Percentiles rank a stretch among this genome's conserved stretches.
Conservation (phyloP, 2,113 vertebrate species). For the Sakesphorus luctuosus region DNA sequence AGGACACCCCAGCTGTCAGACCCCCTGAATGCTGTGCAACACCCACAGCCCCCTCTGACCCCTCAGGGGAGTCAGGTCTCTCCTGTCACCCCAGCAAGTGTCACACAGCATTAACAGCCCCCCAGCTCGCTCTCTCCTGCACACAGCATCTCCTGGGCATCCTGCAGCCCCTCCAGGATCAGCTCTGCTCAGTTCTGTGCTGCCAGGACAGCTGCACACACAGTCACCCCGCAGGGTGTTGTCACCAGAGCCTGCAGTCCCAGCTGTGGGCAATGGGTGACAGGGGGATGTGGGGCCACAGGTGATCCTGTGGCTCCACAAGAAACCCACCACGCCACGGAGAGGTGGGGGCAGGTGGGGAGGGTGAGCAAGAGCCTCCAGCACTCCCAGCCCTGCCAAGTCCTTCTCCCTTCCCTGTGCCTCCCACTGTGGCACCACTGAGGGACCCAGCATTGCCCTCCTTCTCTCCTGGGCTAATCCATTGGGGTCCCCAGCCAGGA, state of each 20-base stretch:
- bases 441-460: neutral
- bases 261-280: rapidly evolving
- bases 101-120: rapidly evolving
- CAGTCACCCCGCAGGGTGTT: rapidly evolving
- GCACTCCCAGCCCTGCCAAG: rapidly evolving
- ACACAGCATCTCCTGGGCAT: rapidly evolving
- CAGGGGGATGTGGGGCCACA: neutral
- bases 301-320: rapidly evolving
- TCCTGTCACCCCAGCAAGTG: rapidly evolving
- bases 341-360: rapidly evolving
- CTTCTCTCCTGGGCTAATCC: neutral
- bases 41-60: neutral
- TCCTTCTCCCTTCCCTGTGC: neutral
- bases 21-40: neutral
- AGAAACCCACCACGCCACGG: rapidly evolving
- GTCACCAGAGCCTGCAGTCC: neutral
- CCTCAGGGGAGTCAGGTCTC: rapidly evolving
- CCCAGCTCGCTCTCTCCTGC: rapidly evolving
- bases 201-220: rapidly evolving
- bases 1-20: neutral
- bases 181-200: neutral
- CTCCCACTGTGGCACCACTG: neutral
- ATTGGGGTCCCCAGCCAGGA: rapidly evolving
- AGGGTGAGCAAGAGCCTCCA: neutral
- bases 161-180: rapidly evolving